Evolutionary conservation across 2,888 invertebrate species (phyloP).

Genomic region (Drosophila mimica): DNA sequence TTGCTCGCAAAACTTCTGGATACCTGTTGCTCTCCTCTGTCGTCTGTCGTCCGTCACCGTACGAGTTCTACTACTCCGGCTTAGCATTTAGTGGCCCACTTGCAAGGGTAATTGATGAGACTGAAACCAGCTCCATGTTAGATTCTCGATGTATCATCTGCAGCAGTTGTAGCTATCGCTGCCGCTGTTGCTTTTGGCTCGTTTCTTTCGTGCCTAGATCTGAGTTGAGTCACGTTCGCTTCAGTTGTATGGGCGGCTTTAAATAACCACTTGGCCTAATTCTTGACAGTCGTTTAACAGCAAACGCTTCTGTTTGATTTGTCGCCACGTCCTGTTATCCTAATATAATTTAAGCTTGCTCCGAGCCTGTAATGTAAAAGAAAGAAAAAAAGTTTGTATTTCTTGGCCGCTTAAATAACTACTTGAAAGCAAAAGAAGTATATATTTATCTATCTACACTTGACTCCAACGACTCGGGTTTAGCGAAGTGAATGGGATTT

Average conservation of each 20-base stretch:
- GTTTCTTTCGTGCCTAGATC: slow-evolving; percentile 44
- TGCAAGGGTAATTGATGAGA: slow-evolving; percentile 62
- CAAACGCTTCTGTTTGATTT: slow-evolving; percentile 67
- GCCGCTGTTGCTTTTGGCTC: not conserved
- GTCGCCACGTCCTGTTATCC: slow-evolving; percentile 32
- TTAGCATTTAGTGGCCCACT: slow-evolving; percentile 47
- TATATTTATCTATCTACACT: slow-evolving; percentile 36
- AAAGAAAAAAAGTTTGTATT: slow-evolving; percentile 40
- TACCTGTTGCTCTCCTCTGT: slow-evolving; percentile 59
- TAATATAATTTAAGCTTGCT: slow-evolving; percentile 20
- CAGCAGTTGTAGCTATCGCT: slow-evolving; percentile 15
- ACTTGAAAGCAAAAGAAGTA: slow-evolving; percentile 40
- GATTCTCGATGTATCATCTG: slow-evolving; percentile 29
- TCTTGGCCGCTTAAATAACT: slow-evolving; percentile 38
- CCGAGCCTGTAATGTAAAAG: slow-evolving; percentile 40
- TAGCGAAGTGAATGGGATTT: slow-evolving; percentile 11
- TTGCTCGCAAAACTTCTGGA: slow-evolving; percentile 15
- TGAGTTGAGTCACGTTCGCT: slow-evolving; percentile 61
- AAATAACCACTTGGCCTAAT: slow-evolving; percentile 45
- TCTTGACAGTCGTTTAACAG: slow-evolving; percentile 64
- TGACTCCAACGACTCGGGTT: slow-evolving; percentile 29
- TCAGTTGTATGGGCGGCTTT: slow-evolving; percentile 20
- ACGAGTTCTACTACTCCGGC: slow-evolving; percentile 21
- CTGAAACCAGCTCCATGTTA: slow-evolving; percentile 35
- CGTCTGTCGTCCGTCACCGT: slow-evolving; percentile 9